phyloP scores from a whole-genome alignment of 2,888 invertebrate species.

The Chaetoderma sp. region DNA sequence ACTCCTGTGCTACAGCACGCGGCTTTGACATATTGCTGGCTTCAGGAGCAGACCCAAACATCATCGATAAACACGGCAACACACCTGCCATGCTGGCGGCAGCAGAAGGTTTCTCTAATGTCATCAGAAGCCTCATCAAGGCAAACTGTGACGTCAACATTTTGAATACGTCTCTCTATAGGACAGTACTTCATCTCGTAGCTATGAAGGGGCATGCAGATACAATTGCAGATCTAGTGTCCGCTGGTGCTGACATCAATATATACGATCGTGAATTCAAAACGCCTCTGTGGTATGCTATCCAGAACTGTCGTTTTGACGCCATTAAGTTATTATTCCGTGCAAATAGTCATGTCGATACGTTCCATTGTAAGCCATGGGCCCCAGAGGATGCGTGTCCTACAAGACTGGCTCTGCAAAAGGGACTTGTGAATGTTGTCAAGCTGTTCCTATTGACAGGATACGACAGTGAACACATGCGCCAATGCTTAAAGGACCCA shows the following conservation, averaged over 20 bases:
- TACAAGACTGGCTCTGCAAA: slow-evolving; percentile 47
- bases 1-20: slow-evolving; percentile 55
- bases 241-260: slow-evolving; percentile 54
- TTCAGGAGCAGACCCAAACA: slow-evolving; percentile 58
- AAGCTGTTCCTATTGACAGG: slow-evolving; percentile 62
- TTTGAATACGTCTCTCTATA: slow-evolving; percentile 44
- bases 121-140: slow-evolving; percentile 48
- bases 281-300: slow-evolving; percentile 62
- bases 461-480: slow-evolving; percentile 49
- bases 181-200: slow-evolving; percentile 59
- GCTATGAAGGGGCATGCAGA: slow-evolving; percentile 63
- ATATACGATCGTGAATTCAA: slow-evolving; percentile 45
- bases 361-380: slow-evolving; percentile 44
- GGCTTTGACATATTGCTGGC: slow-evolving; percentile 52
- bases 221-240: slow-evolving; percentile 50
- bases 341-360: slow-evolving; percentile 57
- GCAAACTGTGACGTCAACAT: slow-evolving; percentile 58
- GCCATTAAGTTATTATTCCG: slow-evolving; percentile 55
- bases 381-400: slow-evolving; percentile 46
- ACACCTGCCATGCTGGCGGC: slow-evolving; percentile 61
- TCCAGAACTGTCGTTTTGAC: slow-evolving; percentile 49
- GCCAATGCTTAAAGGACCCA: slow-evolving; percentile 36
- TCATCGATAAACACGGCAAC: slow-evolving; percentile 56
- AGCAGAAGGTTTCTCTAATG: slow-evolving; percentile 61
- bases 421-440: slow-evolving; percentile 44